These are phyloP conservation scores for Lota lota DNA, from an alignment of 2,113 vertebrate genomes.

Conservation along the genomic window DNA sequence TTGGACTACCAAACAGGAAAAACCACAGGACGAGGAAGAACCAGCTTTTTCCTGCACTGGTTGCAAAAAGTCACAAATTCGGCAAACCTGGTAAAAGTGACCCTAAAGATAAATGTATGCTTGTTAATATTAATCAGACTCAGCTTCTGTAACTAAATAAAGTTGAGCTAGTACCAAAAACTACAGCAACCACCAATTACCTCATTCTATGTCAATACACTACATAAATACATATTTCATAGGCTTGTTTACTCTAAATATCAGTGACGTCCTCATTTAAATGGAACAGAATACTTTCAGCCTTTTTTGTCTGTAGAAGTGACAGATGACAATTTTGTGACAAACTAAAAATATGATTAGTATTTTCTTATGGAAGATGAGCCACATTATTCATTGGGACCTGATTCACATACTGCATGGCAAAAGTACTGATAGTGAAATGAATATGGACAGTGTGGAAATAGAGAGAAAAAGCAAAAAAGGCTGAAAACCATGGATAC, in stretches of 20 bases:
- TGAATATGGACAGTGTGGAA: no score
- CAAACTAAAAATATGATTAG: no score
- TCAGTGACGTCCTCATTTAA: not conserved
- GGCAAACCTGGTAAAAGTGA: not conserved
- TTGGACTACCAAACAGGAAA: no score
- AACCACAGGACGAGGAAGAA: not conserved
- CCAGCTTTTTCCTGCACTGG: not conserved
- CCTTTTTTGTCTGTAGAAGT: no score
- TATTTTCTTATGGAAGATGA: no score
- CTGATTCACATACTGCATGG: not conserved
- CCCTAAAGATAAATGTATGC: not conserved
- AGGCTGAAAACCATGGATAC: no score
- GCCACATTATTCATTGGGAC: not conserved
- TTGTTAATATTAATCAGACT: not conserved
- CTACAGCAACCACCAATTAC: not conserved
- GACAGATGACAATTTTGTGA: no score
- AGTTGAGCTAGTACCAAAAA: slow-evolving; percentile 4
- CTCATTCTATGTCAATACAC: slow-evolving; percentile 1
- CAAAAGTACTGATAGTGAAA: not conserved
- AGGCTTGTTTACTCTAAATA: slow-evolving; percentile 17
- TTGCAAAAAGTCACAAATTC: not conserved
- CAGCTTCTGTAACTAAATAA: slow-evolving; percentile 7
- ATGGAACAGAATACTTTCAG: no score
- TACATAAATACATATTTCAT: not conserved
- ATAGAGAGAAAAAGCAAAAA: no score